Evolutionary conservation across 1,140 invertebrate genomes (phyloP).

Genomic region (Neocloeon triangulifer): DNA sequence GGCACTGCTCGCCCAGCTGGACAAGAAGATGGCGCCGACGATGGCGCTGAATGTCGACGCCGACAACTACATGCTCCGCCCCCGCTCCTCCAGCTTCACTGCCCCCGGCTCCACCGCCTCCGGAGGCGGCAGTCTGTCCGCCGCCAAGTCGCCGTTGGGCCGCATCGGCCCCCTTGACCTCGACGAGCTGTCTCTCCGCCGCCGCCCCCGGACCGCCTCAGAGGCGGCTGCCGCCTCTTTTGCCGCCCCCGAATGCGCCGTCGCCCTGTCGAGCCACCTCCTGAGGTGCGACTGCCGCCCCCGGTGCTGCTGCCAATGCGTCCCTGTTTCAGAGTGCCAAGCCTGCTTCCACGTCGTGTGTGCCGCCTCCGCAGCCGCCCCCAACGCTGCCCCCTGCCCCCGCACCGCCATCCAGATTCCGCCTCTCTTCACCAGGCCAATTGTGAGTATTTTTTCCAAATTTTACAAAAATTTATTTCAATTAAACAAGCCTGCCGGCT

Average conservation of each 20-base stretch:
- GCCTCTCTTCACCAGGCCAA: conserved; percentile 25
- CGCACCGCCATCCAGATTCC: conserved; percentile 24
- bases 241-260: conserved; percentile 26
- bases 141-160: conserved; percentile 5
- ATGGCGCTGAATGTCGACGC: conserved; percentile 25
- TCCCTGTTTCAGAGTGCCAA: conserved; percentile 37
- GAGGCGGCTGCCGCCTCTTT: conserved; percentile 27
- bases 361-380: conserved; percentile 24
- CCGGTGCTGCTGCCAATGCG: conserved; percentile 8
- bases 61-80: conserved; percentile 33
- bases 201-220: conserved; percentile 6
- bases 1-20: conserved; percentile 13
- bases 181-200: conserved; percentile 2
- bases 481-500: neutral
- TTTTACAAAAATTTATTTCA: conserved; percentile 10
- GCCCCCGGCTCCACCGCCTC: conserved; percentile 5
- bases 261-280: conserved; percentile 12
- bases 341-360: conserved; percentile 39
- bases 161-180: conserved; percentile 8
- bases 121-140: conserved; percentile 1
- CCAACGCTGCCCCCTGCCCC: conserved; percentile 30
- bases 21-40: conserved; percentile 15
- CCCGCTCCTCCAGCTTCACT: conserved; percentile 11
- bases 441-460: no score
- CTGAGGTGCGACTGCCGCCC: conserved; percentile 4